Evolutionary conservation across 35 echinoderm and acorn worm species (phyloP), one percentile per base, ranked within the genome.

Genomic region (Lytechinus pictus): DNA sequence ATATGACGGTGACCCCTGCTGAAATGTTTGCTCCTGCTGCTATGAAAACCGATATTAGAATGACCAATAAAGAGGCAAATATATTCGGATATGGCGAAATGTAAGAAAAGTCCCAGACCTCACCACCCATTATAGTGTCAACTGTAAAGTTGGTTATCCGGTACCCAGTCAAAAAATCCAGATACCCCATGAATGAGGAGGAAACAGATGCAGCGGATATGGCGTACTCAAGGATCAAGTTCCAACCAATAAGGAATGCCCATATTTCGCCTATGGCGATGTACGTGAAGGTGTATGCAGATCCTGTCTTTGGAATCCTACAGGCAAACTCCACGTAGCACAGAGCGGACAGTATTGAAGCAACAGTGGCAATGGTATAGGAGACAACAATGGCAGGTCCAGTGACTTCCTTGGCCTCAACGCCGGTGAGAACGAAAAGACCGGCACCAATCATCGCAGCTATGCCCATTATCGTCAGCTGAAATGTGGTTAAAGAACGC

Each of bases 171-270:
- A 97, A 44, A 2, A 86, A 95, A 91, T 97, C 92, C 91, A 97
- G 61, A 54, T 97, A 97, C 9, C 96, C 96, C 54, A 86, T 94
- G 60, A 91, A 97, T 29, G 95, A 79, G 6, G 87, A 53, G 11
- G 95, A n/a, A 5, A 94, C 54, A 52, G 91, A 86, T 16, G 96
- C 95, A 44, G 57, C 27, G 53, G 55, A 66, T 33, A 95, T 91
- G 66, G 95, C 27, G 52, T 97, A 97, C 91, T 97, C 96, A 51
- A 97, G 87, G 8, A 96, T 54, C 21, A 97, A 86, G 57, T 86
- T 97, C 96, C 96, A 97, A 8, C 96, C 96, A 61, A 95, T 86
- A 9, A 94, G 21, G 56, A 97, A 96, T 21, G 96, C 96, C 71
- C 89, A 95, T 4, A 97, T 87, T 60, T 97, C 96, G 1, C 96